phyloP scores from a whole-genome alignment of 1,140 invertebrate species.

The Heliothis subflexa region DNA sequence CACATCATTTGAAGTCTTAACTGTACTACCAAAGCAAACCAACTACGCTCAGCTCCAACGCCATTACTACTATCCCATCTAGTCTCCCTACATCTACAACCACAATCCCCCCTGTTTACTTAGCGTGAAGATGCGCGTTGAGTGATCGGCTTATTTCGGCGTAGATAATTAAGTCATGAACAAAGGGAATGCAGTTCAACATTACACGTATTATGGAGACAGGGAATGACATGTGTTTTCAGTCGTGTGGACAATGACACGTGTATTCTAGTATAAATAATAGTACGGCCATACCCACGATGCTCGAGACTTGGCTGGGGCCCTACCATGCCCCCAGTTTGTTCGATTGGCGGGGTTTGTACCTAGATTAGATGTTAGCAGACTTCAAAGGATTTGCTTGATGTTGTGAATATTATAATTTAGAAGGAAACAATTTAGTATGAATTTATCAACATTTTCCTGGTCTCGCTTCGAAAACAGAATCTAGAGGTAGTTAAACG shows the following conservation, averaged over 20 bases:
- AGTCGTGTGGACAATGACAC: neutral
- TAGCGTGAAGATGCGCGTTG: conserved; percentile 76
- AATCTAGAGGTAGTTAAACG: too few relatives aligned
- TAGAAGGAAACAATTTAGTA: too few relatives aligned
- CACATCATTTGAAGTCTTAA: too few relatives aligned
- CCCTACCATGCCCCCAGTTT: too few relatives aligned
- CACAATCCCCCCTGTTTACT: conserved; percentile 67
- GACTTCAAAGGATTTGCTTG: too few relatives aligned
- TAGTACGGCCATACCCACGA: too few relatives aligned
- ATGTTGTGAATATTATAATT: too few relatives aligned
- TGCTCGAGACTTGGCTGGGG: too few relatives aligned
- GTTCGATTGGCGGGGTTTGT: too few relatives aligned
- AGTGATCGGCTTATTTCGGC: conserved; percentile 83
- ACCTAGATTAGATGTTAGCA: too few relatives aligned
- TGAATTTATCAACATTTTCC: too few relatives aligned
- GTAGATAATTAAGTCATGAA: conserved; percentile 74
- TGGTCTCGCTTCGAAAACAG: too few relatives aligned
- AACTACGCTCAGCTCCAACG: neutral
- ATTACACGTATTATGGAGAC: conserved; percentile 24
- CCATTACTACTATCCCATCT: neutral
- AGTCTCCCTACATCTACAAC: conserved; percentile 48
- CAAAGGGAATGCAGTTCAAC: conserved; percentile 55
- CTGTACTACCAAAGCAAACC: neutral
- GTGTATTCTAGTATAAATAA: neutral
- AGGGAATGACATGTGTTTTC: conserved; percentile 32